Evolutionary conservation across 2,797 vertebrate genomes (phyloP), one percentile per base, ranked within the genome.

Genomic region (Eremophila alpestris): DNA sequence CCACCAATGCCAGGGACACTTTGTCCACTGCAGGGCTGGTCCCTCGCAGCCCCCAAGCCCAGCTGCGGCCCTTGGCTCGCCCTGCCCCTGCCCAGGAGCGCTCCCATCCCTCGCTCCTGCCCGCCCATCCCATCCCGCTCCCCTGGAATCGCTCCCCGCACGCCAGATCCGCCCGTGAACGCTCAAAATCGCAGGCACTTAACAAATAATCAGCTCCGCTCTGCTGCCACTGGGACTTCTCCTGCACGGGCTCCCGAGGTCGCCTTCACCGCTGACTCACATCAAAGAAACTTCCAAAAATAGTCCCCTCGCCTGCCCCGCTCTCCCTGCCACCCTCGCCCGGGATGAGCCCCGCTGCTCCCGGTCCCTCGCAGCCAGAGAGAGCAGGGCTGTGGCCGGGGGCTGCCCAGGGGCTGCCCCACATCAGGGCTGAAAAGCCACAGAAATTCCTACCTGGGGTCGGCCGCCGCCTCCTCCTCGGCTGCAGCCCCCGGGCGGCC

Each of bases 201-300:
- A 36, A 49, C 4, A 13, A 54, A 58, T 10, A 62, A 58, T 4
- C 30, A 1, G 69, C 73, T 63, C 80, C 0, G 4, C 55, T 51
- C 75, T 12, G 64, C 69, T 40, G 56, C 7, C 4, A 0, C 58
- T 1, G 46, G 23, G 55, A 8, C 65, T 58, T 23, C 13, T 68
- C 70, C 76, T 2, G 65, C 55, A 18, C 9, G 3, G 45, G 70
- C 92, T 86, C 45, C 74, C 2, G 45, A 77, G 62, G 46, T 58
- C 49, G 90, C 68, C 45, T 78, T 78, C 22, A 36, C 75, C 32
- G 38, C 92, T 95, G 94, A 94, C 88, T 94, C 92, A 87, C 88
- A 73, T 94, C 93, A 94, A 93, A 96, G 96, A 90, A 65, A 26
- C 73, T 81, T 83, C 97, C 96, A 76, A 92, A 97, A 97, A 97